Base-by-base conservation (phyloP, 1,140 invertebrate genomes). In the Choristoneura fumiferana region DNA sequence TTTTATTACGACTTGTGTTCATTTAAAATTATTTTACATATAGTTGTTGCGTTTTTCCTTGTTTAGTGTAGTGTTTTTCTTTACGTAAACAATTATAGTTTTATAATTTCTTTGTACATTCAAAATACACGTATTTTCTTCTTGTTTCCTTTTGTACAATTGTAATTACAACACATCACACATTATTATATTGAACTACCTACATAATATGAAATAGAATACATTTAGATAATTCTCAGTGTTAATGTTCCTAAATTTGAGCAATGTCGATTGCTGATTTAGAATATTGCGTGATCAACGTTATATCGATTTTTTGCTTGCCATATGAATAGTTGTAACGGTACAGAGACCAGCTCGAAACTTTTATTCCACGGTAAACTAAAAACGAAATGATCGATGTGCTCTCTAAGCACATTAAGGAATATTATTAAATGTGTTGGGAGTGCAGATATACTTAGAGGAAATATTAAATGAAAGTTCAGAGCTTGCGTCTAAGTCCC, bases 241-340 rank as follows among this genome's bases (percentile, higher is more conserved):
- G 85, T 88, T 88, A 77, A 88, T 86, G 85, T 88, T 88, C 85
- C 85, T 88, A 88, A 86, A 88, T 83, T 88, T 81, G 67, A 86
- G 83, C 79, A 80, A 71, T 67, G 67, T 84, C 77, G 82, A 81
- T 79, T 80, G 83, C 78, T 67, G 67, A 75, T 63, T 36, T 35
- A 43, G 10, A 66, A 69, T 63, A 62, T 62, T 70, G 60, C 71
- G 58, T 67, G 66, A 68, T 83, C 65, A 71, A 77, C 68, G 66
- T 70, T 71, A 22, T 67, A 65, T 68, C 62, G 55, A 58, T 68
- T 69, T 74, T 77, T 77, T 79, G 85, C 85, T 88, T 88, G 85
- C 85, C 85, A 85, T 83, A 35, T 53, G 78, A 58, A 65, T 76
- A 78, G 70, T 74, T 62, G 65, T 79, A 75, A 76, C 63, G 12